Base-by-base conservation (phyloP, 2,888 invertebrate species). In the Chorisops tibialis region DNA sequence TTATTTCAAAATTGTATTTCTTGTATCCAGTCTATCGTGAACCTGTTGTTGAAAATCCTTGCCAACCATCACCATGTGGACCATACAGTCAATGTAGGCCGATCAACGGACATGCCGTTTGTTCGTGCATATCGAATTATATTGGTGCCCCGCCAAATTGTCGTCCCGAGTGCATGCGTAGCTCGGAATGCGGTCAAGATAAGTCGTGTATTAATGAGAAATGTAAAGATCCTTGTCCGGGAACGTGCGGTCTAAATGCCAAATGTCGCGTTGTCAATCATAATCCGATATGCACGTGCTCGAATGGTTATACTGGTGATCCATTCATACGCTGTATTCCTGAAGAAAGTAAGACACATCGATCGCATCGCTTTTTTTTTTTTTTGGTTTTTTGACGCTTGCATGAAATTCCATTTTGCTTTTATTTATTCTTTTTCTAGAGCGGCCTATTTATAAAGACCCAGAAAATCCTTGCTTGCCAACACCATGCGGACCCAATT, bases 181-280 rank as follows among this genome's bases (percentile, higher is more conserved):
- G 89, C 76, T 85, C 89, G 49, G 92, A 93, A 72, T 93, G 93
- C 76, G 79, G 87, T 69, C 87, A 87, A 71, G 88, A 91, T 72
- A 87, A 82, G 74, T 88, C 92, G 51, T 94, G 94, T 73, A 83
- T 88, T 56, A 86, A 86, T 74, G 86, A 88, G 72, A 89, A 85
- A 77, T 93, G 93, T 74, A 83, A 83, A 65, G 88, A 93, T 76
- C 92, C 92, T 50, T 93, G 93, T 74, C 81, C 85, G 38, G 89
- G 89, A 65, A 86, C 88, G n/a, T 93, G 93, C 73, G 93, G 93
- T 22, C 79, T 83, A 63, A 87, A 89, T 78, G 90, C 93, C 2
- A 83, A 87, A 68, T 93, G 93, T 74, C 86, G 87, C 69, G 90
- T 91, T 14, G 86, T 91, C 51, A 91, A 90, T 76, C 93, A 93